A percentile compares a stretch with the other conserved stretches of the same genome.
These are phyloP conservation scores for Goniozus legneri DNA, from an alignment of 1,140 invertebrate genomes.

Conservation along the genomic window DNA sequence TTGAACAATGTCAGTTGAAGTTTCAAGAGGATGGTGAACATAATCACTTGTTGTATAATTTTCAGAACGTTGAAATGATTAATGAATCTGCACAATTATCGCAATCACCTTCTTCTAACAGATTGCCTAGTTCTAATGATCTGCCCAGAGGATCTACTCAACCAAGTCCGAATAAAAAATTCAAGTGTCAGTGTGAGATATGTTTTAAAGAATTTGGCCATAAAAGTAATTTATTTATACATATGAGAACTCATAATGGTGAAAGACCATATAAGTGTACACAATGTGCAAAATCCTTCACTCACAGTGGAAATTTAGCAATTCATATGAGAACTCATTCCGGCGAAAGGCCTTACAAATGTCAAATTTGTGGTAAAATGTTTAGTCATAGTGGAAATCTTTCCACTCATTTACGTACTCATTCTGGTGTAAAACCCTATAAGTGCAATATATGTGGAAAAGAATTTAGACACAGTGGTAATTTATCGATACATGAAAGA, in stretches of 20 bases:
- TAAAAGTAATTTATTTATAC: slow-evolving; percentile 57
- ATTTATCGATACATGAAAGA: slow-evolving; percentile 55
- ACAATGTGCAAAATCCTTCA: slow-evolving; percentile 68
- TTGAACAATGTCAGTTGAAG: slow-evolving; percentile 13
- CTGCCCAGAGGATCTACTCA: slow-evolving; percentile 30
- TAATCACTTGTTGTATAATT: too few species aligned
- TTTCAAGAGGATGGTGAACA: not conserved
- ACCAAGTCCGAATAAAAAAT: slow-evolving; percentile 31
- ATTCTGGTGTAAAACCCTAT: slow-evolving; percentile 57
- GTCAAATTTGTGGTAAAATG: slow-evolving; percentile 60
- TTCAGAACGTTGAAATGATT: too few species aligned
- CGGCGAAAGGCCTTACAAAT: slow-evolving; percentile 61
- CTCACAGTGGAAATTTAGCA: slow-evolving; percentile 61
- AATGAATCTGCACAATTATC: too few species aligned
- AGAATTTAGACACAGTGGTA: slow-evolving; percentile 59
- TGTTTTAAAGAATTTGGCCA: slow-evolving; percentile 59
- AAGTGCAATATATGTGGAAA: slow-evolving; percentile 56
- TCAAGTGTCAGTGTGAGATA: slow-evolving; percentile 55
- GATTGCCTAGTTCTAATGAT: slow-evolving; percentile 37
- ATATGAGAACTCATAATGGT: slow-evolving; percentile 62
- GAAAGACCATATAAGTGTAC: slow-evolving; percentile 70
- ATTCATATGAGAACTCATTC: slow-evolving; percentile 61
- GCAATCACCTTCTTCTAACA: slow-evolving; percentile 8
- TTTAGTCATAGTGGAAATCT: slow-evolving; percentile 58
- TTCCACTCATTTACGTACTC: slow-evolving; percentile 58